phyloP scores from a whole-genome alignment of 2,888 invertebrate species.

The Drosophila lacicola region DNA sequence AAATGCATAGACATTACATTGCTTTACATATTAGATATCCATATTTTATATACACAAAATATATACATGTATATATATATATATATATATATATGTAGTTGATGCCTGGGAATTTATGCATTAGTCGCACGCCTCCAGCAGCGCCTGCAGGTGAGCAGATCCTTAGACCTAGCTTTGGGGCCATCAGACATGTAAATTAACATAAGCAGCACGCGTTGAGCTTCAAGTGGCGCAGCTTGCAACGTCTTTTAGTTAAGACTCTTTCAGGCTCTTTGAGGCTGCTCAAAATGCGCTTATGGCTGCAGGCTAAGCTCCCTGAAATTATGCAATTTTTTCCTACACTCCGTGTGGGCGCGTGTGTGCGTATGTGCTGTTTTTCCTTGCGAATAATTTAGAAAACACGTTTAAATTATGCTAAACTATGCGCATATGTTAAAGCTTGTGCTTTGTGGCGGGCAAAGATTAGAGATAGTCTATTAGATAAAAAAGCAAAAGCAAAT shows the following conservation, averaged over 20 bases:
- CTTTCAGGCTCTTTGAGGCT: constrained; percentile 22
- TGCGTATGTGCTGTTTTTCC: background rate
- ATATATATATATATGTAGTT: background rate
- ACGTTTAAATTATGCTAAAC: constrained; percentile 65
- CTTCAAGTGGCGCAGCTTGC: constrained; percentile 59
- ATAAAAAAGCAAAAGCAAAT: background rate
- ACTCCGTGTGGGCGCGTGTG: background rate
- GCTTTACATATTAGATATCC: constrained; percentile 39
- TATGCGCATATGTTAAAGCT: constrained; percentile 58
- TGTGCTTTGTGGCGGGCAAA: constrained; percentile 24
- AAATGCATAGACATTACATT: constrained; percentile 60
- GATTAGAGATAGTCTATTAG: constrained; percentile 18
- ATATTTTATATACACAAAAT: background rate
- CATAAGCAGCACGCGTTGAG: constrained; percentile 62
- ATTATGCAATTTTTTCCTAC: constrained; percentile 63
- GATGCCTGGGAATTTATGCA: constrained; percentile 66
- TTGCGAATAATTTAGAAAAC: constrained; percentile 47
- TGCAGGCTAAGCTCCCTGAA: constrained; percentile 31
- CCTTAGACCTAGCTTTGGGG: constrained; percentile 40
- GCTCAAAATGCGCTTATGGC: constrained; percentile 62
- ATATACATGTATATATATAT: constrained; percentile 5
- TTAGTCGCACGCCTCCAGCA: constrained; percentile 48
- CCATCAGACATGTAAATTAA: constrained; percentile 73
- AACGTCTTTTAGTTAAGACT: constrained; percentile 46
- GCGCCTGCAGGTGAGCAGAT: constrained; percentile 18